Percentiles rank a stretch among this genome's conserved stretches.
Conservation (phyloP, 2,888 invertebrate genomes). For the Drosophila nr. perissopoda region DNA sequence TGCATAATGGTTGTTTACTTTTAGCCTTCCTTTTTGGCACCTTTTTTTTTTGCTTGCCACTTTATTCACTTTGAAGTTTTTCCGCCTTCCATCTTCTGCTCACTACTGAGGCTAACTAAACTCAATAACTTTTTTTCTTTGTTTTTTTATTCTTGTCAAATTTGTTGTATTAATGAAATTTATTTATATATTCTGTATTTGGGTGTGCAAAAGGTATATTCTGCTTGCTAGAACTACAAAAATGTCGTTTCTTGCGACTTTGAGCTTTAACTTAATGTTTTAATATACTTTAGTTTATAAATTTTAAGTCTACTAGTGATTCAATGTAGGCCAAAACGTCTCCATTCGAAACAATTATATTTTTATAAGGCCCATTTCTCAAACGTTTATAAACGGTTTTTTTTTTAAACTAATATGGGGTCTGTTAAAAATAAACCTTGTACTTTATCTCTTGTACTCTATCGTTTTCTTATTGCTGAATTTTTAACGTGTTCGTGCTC, state of each 20-base stretch:
- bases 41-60: conserved; percentile 31
- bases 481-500: conserved; percentile 40
- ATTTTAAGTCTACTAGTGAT: neutral
- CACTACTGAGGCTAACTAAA: conserved; percentile 52
- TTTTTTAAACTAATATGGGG: neutral
- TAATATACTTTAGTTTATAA: neutral
- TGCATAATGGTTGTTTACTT: conserved; percentile 80
- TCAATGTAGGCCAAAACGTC: neutral
- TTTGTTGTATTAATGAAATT: conserved; percentile 25
- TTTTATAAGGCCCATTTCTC: neutral
- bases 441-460: no score
- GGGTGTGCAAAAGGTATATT: conserved; percentile 1
- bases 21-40: conserved; percentile 55
- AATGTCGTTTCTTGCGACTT: neutral
- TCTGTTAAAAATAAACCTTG: neutral
- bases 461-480: conserved; percentile 9
- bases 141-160: conserved; percentile 20
- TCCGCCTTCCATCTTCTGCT: conserved; percentile 34
- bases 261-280: neutral
- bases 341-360: neutral
- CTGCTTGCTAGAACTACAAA: neutral
- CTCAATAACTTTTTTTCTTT: conserved; percentile 40
- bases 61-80: conserved; percentile 75
- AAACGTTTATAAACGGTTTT: neutral
- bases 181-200: conserved; percentile 38